Evolutionary conservation across 2,888 invertebrate genomes (phyloP), one percentile per base, ranked within the genome.

Genomic region (Pristionchus entomophagus): DNA sequence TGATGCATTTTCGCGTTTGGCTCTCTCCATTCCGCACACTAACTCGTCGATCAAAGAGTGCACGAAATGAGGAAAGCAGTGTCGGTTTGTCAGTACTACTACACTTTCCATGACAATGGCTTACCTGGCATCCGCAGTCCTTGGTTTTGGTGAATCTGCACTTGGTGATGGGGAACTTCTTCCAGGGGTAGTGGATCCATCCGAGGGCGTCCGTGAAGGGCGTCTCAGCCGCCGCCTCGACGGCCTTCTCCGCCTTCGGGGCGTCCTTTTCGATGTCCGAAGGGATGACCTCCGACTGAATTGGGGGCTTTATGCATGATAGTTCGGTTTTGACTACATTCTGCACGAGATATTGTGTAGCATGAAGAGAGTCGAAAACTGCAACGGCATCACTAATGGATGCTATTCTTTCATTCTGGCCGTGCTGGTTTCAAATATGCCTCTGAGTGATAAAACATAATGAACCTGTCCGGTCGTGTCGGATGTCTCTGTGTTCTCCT

Each of bases 141-240:
- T 56, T 81, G 10, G 53, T 41, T n/a, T 56, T 14, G 2, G 32
- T 17, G 38, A 29, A 81, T 35, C 81, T 49, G 35, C 8, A 29
- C 41, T 81, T 81, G 35, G 35, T 22, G 26, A 81, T 81, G 56
- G 53, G 53, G 38, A 56, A 81, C n/a, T 81, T 53, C 59, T 81
- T 81, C 81, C 81, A 81, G 12, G 81, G 56, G 56, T 56, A 81
- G 35, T 81, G 81, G 4, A 56, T 81, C 81, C 81, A 81, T 81
- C 81, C 81, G 38, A 81, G 49, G 22, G 19, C 53, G 38, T 81
- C 81, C 4, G 49, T 32, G n/a, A 22, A 73, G 0, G 73, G 35
- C 14, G 38, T 1, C n/a, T 19, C 41, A 12, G 73, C 73, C 8
- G 73, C 73, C 6, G 73, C 73, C 41, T 73, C 73, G 2, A 32